phyloP scores from a whole-genome alignment of 2,113 vertebrate genomes.

The Pseudorasbora parva region DNA sequence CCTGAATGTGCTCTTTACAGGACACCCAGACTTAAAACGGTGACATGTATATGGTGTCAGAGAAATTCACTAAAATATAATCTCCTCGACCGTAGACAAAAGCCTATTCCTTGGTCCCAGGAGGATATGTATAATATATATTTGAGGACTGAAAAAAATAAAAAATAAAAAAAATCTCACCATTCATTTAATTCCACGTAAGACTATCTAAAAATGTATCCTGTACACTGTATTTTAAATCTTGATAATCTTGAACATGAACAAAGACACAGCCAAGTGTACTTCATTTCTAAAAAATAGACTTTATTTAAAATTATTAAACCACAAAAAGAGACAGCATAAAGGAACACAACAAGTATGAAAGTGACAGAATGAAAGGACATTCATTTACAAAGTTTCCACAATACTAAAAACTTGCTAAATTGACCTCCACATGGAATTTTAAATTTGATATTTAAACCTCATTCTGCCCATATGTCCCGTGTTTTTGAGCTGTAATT shows the following conservation, averaged over 20 bases:
- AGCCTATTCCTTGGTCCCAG: too few species aligned
- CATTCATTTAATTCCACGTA: too few species aligned
- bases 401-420: neutral
- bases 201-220: too few species aligned
- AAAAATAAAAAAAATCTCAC: too few species aligned
- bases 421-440: neutral
- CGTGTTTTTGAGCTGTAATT: neutral
- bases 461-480: neutral
- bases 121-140: too few species aligned
- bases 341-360: neutral
- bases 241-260: neutral
- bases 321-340: neutral
- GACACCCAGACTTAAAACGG: too few species aligned
- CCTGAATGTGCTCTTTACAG: too few species aligned
- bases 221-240: neutral
- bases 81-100: too few species aligned
- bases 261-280: neutral
- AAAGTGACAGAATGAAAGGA: slow-evolving; percentile 18
- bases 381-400: neutral
- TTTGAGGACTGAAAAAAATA: too few species aligned
- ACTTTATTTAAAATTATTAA: slow-evolving; percentile 23
- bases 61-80: too few species aligned
- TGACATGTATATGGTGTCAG: too few species aligned
- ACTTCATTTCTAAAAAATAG: slow-evolving; percentile 11
- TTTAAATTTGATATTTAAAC: neutral